Percentiles rank a stretch among this genome's conserved stretches.
Evolutionary conservation across 1,140 invertebrate genomes (phyloP).

Genomic region (Drosophila prosaltans): DNA sequence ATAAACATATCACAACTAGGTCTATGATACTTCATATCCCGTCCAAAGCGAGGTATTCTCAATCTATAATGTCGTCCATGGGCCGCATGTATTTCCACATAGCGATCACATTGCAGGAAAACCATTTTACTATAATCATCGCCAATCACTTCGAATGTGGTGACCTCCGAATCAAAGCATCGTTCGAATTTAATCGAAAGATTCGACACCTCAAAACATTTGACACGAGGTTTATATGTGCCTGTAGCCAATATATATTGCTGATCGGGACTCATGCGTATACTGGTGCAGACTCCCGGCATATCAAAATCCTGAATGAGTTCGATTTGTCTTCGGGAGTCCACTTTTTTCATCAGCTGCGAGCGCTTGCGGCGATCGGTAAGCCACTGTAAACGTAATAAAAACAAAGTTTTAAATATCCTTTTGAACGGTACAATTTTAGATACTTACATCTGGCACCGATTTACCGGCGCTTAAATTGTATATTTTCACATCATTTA

Average conservation of each 20-base stretch:
- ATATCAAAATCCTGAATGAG: constrained; percentile 99
- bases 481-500: constrained; percentile 98
- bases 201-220: constrained; percentile 98
- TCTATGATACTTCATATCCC: constrained; percentile 96
- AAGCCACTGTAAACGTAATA: constrained; percentile 89
- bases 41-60: constrained; percentile 96
- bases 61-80: constrained; percentile 95
- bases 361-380: constrained; percentile 93
- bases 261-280: constrained; percentile 95
- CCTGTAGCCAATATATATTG: constrained; percentile 96
- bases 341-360: constrained; percentile 95
- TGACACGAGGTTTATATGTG: constrained; percentile 97
- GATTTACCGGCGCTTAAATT: constrained; percentile 98
- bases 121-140: constrained; percentile 95
- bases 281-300: constrained; percentile 94
- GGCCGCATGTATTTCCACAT: constrained; percentile 97
- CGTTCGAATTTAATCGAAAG: constrained; percentile 99
- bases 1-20: constrained; percentile 96
- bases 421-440: constrained; percentile 64
- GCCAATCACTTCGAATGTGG: constrained; percentile 93
- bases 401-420: background rate
- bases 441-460: constrained; percentile 93
- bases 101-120: constrained; percentile 93
- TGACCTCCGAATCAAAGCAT: constrained; percentile 98
- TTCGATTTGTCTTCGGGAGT: constrained; percentile 95